Evolutionary conservation across 1,140 invertebrate species (phyloP).

Genomic region (Phymorhynchus buccinoides): DNA sequence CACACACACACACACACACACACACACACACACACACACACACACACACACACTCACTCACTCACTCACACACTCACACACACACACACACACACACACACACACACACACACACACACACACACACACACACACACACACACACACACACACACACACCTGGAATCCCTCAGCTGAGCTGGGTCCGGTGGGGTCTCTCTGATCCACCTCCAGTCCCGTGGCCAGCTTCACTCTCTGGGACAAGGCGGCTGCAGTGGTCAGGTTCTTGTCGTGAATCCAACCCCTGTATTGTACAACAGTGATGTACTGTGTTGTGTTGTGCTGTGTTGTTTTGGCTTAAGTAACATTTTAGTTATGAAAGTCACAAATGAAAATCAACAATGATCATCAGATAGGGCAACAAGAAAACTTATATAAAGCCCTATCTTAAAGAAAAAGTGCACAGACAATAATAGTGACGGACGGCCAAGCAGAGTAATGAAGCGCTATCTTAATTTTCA

Average conservation of each 20-base stretch:
- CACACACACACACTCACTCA: background rate
- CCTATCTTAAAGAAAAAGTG: no score
- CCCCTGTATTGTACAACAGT: no score
- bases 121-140: constrained; percentile 5
- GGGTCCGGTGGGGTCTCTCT: background rate
- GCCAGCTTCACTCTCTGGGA: background rate
- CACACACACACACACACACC: background rate
- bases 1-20: background rate
- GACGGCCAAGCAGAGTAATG: no score
- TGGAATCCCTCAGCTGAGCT: background rate
- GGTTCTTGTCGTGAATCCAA: background rate
- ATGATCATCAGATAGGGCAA: no score
- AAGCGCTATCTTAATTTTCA: no score
- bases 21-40: background rate
- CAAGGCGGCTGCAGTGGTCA: background rate
- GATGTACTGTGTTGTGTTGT: no score
- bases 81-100: background rate
- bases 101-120: background rate
- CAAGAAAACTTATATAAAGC: no score
- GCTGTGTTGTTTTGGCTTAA: no score
- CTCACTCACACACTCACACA: background rate
- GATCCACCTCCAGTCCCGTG: no score
- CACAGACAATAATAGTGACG: no score
- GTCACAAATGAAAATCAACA: no score
- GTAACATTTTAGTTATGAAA: no score